A percentile compares a stretch with the other conserved stretches of the same genome.
Evolutionary conservation across 64 coral and sea anemone genomes (phyloP).

Genomic region (Pachyseris speciosa): DNA sequence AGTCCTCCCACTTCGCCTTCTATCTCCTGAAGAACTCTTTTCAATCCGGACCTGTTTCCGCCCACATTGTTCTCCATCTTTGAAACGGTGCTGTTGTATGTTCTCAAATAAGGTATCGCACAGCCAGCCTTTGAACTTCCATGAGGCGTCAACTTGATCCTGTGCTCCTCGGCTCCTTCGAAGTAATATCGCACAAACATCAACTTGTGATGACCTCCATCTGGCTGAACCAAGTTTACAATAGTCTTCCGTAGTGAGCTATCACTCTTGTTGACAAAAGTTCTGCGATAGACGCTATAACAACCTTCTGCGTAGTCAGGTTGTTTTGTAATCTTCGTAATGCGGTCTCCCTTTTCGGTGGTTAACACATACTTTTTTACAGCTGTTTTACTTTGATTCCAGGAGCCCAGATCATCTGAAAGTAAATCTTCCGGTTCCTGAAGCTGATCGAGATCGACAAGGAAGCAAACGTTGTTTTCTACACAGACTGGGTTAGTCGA

Average conservation of each 20-base stretch:
- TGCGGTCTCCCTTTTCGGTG: background rate
- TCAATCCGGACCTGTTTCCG: background rate
- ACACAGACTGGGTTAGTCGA: constrained; percentile 30
- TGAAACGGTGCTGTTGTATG: constrained; percentile 14
- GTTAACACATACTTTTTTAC: constrained; percentile 31
- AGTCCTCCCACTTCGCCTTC: constrained; percentile 30
- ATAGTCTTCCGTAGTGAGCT: constrained; percentile 32
- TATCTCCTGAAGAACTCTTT: constrained; percentile 18
- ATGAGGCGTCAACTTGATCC: constrained; percentile 17
- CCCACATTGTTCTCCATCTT: background rate
- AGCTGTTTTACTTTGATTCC: constrained; percentile 56
- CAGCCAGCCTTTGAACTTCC: constrained; percentile 21
- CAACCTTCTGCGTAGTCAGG: background rate
- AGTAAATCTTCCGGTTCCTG: constrained; percentile 56
- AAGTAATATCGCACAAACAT: constrained; percentile 43
- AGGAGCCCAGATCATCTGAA: constrained; percentile 61
- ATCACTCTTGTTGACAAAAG: constrained; percentile 61
- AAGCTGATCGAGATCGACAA: constrained; percentile 52
- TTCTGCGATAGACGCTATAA: constrained; percentile 34
- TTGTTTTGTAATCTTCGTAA: background rate
- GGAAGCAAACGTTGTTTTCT: constrained; percentile 41
- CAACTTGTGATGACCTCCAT: constrained; percentile 16
- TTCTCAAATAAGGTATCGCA: constrained; percentile 32
- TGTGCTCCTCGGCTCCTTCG: background rate
- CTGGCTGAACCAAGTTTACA: constrained; percentile 9